phyloP scores from a whole-genome alignment of 2,888 invertebrate genomes.

The Falcaria lacertinaria region DNA sequence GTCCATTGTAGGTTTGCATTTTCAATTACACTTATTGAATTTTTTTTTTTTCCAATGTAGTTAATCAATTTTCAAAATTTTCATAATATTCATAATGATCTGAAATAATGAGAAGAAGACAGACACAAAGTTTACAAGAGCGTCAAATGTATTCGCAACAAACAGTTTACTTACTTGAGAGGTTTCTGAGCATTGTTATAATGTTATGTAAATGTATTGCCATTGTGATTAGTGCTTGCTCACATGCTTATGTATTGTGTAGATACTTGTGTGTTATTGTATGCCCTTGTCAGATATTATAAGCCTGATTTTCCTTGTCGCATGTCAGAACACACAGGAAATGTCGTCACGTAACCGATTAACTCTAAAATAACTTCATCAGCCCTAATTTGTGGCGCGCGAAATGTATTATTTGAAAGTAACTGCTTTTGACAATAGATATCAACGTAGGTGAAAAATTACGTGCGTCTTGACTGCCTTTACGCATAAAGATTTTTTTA shows the following conservation, averaged over 20 bases:
- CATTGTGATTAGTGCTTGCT: slow-evolving; percentile 4
- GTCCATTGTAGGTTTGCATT: no score
- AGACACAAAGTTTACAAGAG: background rate
- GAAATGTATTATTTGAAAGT: slow-evolving; percentile 21
- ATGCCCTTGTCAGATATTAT: slow-evolving; percentile 26
- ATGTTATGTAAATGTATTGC: slow-evolving; percentile 15
- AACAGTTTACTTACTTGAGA: background rate
- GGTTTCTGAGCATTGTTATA: background rate
- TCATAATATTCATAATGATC: no score
- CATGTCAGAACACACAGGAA: slow-evolving; percentile 7
- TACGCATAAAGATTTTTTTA: background rate
- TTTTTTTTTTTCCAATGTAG: no score
- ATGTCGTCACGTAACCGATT: background rate
- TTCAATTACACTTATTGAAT: no score
- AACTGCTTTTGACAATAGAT: slow-evolving; percentile 24
- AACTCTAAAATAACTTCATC: slow-evolving; percentile 8
- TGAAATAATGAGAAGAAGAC: no score
- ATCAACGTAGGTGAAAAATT: slow-evolving; percentile 14
- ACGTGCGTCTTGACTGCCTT: background rate
- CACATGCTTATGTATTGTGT: slow-evolving; percentile 15
- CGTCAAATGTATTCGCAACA: background rate
- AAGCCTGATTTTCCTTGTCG: slow-evolving; percentile 22
- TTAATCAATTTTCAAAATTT: no score
- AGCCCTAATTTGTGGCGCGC: slow-evolving; percentile 21
- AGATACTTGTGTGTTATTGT: slow-evolving; percentile 9